Base-by-base conservation (phyloP, 2,113 vertebrate genomes). In the Peromyscus californicus region DNA sequence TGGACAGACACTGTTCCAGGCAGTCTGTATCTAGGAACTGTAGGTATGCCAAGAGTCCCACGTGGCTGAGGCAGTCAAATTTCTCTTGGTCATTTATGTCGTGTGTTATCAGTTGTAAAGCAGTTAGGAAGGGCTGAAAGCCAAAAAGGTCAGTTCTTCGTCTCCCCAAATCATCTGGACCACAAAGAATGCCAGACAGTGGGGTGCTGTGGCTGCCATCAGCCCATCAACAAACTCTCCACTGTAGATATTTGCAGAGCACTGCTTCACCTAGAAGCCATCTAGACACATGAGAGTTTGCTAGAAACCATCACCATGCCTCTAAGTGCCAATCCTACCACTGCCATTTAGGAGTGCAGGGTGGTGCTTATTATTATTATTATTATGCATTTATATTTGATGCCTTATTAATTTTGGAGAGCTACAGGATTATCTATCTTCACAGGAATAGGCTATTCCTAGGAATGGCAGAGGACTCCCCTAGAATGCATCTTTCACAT, bases 81-180 rank as follows among this genome's bases (percentile, higher is more conserved):
- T 93, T 97, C 97, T 87, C 97, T 94, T 95, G 94, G 61, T 86
- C 59, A 80, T 39, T 7, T 24, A 74, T 16, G 22, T 39, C 19
- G 97, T 93, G 42, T 95, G 78, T 97, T 95, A 95, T 98, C 97
- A 61, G 97, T 98, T 98, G 95, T 85, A 97, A 94, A 31, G 39
- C 59, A 3, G 33, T 10, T 17, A 59, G 57, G 57, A 9, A 45
- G n/a, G 26, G 33, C 1, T 39, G 19, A 79, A 70, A 0, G 13
- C 31, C 54, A 54, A 78, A 90, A 48, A 24, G 17, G 8, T 61
- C 48, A 74, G 19, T 63, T 69, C 48, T 7, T 36, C 57, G 36
- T 57, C 33, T 61, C 29, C 5, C 45, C 39, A 63, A 51, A 59
- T 57, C 39, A 76, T 9, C 29, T 1, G 21, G 59, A 72, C 24